Percentiles rank a stretch among this genome's conserved stretches.
These are phyloP conservation scores for Anneissia japonica DNA, from an alignment of 35 echinoderm and acorn worm genomes.

Conservation along the genomic window DNA sequence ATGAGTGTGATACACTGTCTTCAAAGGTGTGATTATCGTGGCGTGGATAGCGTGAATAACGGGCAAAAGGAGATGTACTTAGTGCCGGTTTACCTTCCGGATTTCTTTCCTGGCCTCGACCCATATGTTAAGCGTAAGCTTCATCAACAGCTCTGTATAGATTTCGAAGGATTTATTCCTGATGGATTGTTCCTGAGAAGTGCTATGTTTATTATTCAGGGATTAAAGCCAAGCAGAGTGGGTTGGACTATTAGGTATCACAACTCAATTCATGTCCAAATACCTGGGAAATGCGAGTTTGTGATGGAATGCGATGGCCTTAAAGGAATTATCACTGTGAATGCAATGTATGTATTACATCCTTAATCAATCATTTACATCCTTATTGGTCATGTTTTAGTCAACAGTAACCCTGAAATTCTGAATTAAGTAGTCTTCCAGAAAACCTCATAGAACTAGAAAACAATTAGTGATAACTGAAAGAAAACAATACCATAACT, in stretches of 20 bases:
- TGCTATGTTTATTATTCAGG: not conserved
- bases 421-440: no score
- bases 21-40: not conserved
- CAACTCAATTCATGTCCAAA: not conserved
- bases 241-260: not conserved
- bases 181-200: not conserved
- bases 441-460: no score
- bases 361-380: no score
- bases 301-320: not conserved
- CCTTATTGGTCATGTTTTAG: no score
- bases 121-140: not conserved
- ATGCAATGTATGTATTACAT: not conserved
- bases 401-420: no score
- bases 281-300: not conserved
- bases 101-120: not conserved
- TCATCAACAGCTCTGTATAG: not conserved
- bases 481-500: no score
- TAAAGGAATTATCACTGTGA: not conserved
- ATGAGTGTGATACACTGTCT: not conserved
- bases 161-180: not conserved
- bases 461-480: no score
- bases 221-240: not conserved
- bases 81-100: not conserved
- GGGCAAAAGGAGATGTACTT: not conserved
- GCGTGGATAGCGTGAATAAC: not conserved